Base-by-base conservation (phyloP, 1,140 invertebrate species). In the Leguminivora glycinivorella region DNA sequence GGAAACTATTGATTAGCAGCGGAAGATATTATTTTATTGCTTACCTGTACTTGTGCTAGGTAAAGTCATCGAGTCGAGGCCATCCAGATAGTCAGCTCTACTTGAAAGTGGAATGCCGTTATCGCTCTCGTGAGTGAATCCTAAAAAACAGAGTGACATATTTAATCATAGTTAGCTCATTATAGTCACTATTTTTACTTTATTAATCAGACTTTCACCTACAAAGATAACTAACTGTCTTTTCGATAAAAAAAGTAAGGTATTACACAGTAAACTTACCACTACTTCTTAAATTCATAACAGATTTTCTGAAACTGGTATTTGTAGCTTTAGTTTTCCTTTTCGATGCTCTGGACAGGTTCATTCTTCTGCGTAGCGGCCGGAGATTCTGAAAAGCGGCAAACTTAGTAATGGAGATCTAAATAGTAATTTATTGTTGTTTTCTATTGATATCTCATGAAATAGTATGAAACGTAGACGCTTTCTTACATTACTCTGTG, bases 1-100 rank as follows among this genome's bases (percentile, higher is more conserved):
- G 4, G 9, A 34, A 1, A 7, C 29, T 31, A 10, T 34, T 12
- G 9, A 1, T 34, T 5, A 34, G 31, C 31, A 10, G 31, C 31
- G 31, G 31, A 10, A 7, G 2, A 38, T 38, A 38, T 43, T 4
- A n/a, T 14, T 47, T 47, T 47, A 47, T 47, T 17, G 43, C 26
- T 76, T 91, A 85, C 93, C 93, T 76, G 93, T 93, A 77, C 93
- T 94, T 43, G 93, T 94, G 77, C 93, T 94, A 4, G 93, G 93
- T 72, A 92, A 83, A 47, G 89, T 84, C 79, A 92, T 78, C 17
- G 47, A 22, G 7, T 52, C 47, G 0, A 52, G 19, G 17, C 47
- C 19, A 22, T 52, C 47, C 17, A 52, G 19, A 10, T 52, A 52
- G 9, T 52, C 47, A 52, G 47, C 47, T 52, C 47, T 52, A 52